Percentiles rank a stretch among this genome's conserved stretches.
Conservation (phyloP, 2,113 vertebrate species). For the Microcebus murinus region DNA sequence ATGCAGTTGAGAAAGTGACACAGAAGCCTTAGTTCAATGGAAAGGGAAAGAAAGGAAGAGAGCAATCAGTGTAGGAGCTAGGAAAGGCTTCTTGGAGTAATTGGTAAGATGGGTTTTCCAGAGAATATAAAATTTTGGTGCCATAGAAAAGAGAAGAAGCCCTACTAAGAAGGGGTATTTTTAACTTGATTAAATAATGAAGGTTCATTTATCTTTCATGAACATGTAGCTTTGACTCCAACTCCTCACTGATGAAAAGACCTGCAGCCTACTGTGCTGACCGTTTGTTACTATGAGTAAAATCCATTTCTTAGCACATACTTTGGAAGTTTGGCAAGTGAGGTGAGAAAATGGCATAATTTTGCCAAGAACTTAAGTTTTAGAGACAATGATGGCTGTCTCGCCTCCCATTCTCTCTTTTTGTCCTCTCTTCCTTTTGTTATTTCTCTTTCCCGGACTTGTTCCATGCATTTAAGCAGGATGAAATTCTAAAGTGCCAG, state of each 20-base stretch:
- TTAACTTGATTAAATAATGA: not conserved
- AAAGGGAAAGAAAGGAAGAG: not conserved
- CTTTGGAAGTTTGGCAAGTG: not conserved
- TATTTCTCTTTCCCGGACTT: not conserved
- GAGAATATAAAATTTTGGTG: not conserved
- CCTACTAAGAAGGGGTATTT: not conserved
- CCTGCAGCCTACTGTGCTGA: not conserved
- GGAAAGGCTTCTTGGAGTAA: not conserved
- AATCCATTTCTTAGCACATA: not conserved
- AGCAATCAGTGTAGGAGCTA: not conserved
- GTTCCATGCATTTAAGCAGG: not conserved
- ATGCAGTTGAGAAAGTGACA: not conserved
- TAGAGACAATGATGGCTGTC: not conserved
- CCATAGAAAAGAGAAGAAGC: not conserved
- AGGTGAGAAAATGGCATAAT: not conserved
- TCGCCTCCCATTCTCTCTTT: not conserved
- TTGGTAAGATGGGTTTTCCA: not conserved
- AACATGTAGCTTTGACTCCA: slow-evolving; percentile 13
- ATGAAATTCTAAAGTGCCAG: not conserved
- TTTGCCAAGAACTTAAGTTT: not conserved
- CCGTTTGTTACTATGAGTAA: not conserved
- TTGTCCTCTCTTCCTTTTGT: not conserved
- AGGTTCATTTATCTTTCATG: not conserved
- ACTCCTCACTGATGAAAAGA: not conserved
- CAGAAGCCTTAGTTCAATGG: not conserved